Evolutionary conservation across 2,888 invertebrate species (phyloP).

Genomic region (Lasioglossum leucozonium): DNA sequence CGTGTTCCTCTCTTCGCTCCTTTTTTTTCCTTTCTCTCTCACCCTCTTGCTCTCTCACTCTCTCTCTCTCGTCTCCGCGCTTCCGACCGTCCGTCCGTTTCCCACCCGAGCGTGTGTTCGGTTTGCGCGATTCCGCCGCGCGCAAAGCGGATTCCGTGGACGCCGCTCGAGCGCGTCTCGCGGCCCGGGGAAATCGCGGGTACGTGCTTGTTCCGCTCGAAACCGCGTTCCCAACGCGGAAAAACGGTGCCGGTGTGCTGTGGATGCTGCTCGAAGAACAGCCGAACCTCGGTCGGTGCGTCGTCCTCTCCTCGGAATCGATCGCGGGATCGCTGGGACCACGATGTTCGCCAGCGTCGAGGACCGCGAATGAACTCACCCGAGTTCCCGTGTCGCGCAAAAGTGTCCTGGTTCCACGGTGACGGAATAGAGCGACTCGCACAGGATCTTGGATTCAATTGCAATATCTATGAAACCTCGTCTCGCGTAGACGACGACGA

Average conservation of each 20-base stretch:
- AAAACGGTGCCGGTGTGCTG: not conserved
- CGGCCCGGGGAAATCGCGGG: conserved; percentile 42
- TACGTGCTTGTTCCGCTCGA: conserved; percentile 23
- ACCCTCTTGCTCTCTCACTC: not conserved
- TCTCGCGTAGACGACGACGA: not conserved
- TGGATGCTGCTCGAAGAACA: not conserved
- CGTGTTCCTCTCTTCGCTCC: conserved; percentile 11
- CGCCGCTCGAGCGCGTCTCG: conserved; percentile 48
- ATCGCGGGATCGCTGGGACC: not conserved
- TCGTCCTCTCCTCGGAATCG: not conserved
- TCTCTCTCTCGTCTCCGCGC: not conserved
- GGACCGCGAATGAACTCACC: not conserved
- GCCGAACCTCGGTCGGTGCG: not conserved
- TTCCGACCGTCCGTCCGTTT: not conserved
- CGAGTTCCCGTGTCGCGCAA: not conserved
- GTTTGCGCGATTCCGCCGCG: not conserved
- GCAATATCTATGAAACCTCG: not conserved
- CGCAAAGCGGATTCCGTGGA: conserved; percentile 49
- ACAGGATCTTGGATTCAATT: not conserved
- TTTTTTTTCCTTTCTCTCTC: conserved; percentile 1
- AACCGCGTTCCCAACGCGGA: not conserved
- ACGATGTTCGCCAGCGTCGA: not conserved
- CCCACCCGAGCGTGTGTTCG: conserved; percentile 11
- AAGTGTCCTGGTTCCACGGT: not conserved
- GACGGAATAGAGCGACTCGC: not conserved